Percentiles rank a stretch among this genome's conserved stretches.
Conservation (phyloP, 2,113 vertebrate species). For the Boulengeromyrus knoepffleri region DNA sequence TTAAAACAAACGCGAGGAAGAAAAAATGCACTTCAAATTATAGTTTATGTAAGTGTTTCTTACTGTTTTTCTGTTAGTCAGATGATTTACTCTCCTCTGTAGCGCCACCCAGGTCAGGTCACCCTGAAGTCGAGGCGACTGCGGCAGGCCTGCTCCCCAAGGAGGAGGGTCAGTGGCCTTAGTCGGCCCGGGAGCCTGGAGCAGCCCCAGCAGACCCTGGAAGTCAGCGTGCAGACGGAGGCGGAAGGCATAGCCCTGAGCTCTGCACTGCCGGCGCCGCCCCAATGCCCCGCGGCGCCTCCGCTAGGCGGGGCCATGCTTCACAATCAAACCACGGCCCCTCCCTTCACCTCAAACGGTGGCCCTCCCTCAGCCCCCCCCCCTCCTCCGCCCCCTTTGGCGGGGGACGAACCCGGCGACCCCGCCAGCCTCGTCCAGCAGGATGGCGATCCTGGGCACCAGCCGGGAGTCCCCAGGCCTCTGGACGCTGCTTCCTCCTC, state of each 20-base stretch:
- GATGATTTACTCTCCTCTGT: neutral
- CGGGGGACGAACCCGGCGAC: slow-evolving; percentile 36
- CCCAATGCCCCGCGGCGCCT: slow-evolving; percentile 59
- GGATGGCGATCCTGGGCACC: slow-evolving; percentile 36
- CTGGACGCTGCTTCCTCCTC: slow-evolving; percentile 42
- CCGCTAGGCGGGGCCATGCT: slow-evolving; percentile 44
- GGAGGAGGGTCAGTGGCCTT: slow-evolving; percentile 45
- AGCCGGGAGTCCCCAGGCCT: slow-evolving; percentile 48
- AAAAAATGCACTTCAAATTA: neutral
- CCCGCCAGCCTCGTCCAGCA: slow-evolving; percentile 34
- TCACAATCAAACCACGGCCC: slow-evolving; percentile 45
- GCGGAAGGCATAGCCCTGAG: slow-evolving; percentile 32
- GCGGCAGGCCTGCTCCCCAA: slow-evolving; percentile 63
- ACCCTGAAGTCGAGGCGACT: slow-evolving; percentile 84
- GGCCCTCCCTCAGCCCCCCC: slow-evolving; percentile 24
- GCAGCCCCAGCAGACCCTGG: slow-evolving; percentile 51
- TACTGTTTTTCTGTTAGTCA: neutral
- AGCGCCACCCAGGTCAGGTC: slow-evolving; percentile 92
- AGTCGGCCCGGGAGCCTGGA: slow-evolving; percentile 29
- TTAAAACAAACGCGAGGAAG: neutral
- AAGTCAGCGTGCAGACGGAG: slow-evolving; percentile 62
- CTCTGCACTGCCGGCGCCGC: slow-evolving; percentile 33
- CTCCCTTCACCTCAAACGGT: slow-evolving; percentile 37
- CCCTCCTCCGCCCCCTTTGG: neutral
- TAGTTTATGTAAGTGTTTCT: neutral